phyloP scores from a whole-genome alignment of 53 echinoderm and acorn worm species.

The Luidia sarsii region DNA sequence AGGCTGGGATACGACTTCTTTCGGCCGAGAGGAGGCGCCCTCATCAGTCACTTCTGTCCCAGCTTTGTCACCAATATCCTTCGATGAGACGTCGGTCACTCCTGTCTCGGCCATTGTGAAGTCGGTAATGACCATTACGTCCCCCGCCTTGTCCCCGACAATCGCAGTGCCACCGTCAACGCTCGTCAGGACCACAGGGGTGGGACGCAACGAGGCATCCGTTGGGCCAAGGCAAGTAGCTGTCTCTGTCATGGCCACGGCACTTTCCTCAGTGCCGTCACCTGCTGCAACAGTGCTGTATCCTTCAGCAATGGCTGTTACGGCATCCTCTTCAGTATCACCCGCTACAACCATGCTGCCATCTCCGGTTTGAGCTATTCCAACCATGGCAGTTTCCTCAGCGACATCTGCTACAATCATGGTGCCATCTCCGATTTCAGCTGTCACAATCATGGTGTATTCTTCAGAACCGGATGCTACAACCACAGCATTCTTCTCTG shows the following conservation, averaged over 20 bases:
- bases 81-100: neutral
- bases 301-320: too few relatives aligned
- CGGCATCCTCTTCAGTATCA: too few relatives aligned
- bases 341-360: neutral
- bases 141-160: neutral
- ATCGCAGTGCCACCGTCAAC: neutral
- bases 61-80: too few relatives aligned
- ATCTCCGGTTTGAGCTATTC: neutral
- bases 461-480: neutral
- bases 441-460: conserved; percentile 6
- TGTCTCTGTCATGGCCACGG: too few relatives aligned
- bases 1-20: neutral
- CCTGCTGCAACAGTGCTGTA: neutral
- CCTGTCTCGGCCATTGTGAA: neutral
- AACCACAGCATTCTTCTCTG: neutral
- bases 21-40: too few relatives aligned
- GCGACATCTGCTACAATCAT: neutral
- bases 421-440: neutral
- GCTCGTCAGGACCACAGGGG: neutral
- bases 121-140: neutral
- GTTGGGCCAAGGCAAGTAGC: too few relatives aligned
- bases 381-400: too few relatives aligned
- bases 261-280: too few relatives aligned
- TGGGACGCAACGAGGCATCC: neutral
- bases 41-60: too few relatives aligned